Evolutionary conservation across 2,113 vertebrate genomes (phyloP).

Genomic region (Otis tarda): DNA sequence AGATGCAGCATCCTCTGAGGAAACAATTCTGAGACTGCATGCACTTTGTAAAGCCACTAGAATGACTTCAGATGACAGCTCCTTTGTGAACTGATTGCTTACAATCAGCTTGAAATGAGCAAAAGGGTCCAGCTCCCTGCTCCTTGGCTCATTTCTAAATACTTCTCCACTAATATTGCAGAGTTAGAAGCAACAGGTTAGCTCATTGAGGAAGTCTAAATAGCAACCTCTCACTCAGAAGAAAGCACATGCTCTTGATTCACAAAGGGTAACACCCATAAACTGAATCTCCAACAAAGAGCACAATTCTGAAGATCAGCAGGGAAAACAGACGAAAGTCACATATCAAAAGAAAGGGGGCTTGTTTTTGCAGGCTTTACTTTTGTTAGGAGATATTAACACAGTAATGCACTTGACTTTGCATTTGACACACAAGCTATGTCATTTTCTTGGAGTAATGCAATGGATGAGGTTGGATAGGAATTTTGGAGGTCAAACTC

Average conservation of each 20-base stretch:
- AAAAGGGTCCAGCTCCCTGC: neutral
- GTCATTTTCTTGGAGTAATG: neutral
- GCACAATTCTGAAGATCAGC: neutral
- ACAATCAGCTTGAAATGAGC: neutral
- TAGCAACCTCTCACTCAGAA: neutral
- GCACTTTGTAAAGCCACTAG: neutral
- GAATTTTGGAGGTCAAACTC: neutral
- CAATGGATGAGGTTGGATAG: neutral
- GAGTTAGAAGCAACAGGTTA: neutral
- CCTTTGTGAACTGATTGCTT: neutral
- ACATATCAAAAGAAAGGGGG: neutral
- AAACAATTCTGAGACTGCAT: conserved; percentile 21
- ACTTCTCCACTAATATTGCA: neutral
- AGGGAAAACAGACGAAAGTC: neutral
- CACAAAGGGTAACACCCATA: neutral
- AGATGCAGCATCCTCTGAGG: neutral
- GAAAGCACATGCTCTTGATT: neutral
- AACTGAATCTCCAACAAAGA: neutral
- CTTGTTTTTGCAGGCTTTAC: neutral
- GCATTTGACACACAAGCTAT: neutral
- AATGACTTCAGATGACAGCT: conserved; percentile 28
- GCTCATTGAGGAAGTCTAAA: neutral
- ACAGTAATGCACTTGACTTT: neutral
- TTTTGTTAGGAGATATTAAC: neutral
- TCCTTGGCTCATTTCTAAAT: neutral